phyloP scores from a whole-genome alignment of 2,113 vertebrate genomes.

The Alexandromys fortis region DNA sequence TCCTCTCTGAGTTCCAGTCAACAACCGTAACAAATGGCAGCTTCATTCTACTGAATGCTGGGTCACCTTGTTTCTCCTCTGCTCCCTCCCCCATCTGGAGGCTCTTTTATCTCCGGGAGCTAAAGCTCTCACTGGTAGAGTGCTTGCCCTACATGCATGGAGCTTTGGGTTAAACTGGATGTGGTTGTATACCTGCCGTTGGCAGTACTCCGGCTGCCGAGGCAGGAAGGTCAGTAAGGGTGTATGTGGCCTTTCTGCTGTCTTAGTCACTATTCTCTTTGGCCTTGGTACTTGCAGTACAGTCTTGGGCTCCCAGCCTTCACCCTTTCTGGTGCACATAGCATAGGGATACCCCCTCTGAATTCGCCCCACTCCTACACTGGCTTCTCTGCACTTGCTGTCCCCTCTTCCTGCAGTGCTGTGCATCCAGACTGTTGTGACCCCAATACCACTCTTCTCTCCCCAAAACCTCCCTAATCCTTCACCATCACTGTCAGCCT shows the following conservation, averaged over 20 bases:
- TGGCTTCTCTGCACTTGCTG: background rate
- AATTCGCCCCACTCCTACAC: rapidly evolving
- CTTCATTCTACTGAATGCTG: rapidly evolving
- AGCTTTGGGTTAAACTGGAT: background rate
- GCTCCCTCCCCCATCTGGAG: background rate
- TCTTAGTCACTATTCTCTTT: rapidly evolving
- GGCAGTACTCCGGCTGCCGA: background rate
- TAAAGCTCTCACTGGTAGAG: background rate
- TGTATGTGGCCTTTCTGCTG: background rate
- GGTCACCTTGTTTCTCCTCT: background rate
- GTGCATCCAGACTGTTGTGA: background rate
- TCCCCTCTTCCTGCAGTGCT: background rate
- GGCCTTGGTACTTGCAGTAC: too few species aligned
- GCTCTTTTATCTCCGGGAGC: background rate
- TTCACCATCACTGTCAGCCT: background rate
- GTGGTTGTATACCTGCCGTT: background rate
- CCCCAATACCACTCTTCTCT: background rate
- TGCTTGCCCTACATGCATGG: background rate
- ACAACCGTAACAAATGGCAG: rapidly evolving
- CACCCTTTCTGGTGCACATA: background rate
- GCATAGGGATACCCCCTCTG: background rate
- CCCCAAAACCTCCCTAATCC: background rate
- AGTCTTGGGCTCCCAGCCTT: background rate
- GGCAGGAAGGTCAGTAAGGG: background rate
- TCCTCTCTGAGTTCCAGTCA: background rate